A percentile compares a stretch with the other conserved stretches of the same genome.
These are phyloP conservation scores for Benthosema pterotum DNA, from an alignment of 2,797 vertebrate species.

Conservation along the genomic window DNA sequence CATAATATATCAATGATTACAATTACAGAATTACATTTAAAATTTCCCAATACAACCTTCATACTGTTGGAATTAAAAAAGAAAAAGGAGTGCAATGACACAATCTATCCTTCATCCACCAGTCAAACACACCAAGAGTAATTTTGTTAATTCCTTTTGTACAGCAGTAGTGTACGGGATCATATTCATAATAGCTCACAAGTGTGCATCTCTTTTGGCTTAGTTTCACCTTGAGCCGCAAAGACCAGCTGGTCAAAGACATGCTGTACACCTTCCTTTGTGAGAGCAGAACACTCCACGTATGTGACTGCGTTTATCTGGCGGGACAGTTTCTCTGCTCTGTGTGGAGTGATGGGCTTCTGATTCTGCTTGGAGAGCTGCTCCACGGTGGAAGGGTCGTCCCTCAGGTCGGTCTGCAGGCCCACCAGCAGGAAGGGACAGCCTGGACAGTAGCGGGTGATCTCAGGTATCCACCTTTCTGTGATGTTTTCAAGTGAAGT, in stretches of 20 bases:
- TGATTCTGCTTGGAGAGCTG: conserved; percentile 63
- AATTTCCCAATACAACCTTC: too few species aligned
- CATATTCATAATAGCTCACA: conserved; percentile 91
- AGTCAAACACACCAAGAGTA: too few species aligned
- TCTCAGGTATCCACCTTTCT: conserved; percentile 72
- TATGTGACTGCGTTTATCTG: conserved; percentile 66
- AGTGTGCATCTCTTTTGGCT: conserved; percentile 88
- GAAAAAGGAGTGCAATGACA: too few species aligned
- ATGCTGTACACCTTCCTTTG: conserved; percentile 89
- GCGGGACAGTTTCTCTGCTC: conserved; percentile 56
- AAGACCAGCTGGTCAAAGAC: conserved; percentile 90
- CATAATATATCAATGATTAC: too few species aligned
- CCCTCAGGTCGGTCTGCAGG: conserved; percentile 63
- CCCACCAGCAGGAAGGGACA: conserved; percentile 65
- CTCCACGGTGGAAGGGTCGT: conserved; percentile 58
- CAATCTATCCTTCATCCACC: too few species aligned
- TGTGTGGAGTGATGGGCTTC: conserved; percentile 56
- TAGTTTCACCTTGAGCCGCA: conserved; percentile 87
- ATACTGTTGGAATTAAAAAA: too few species aligned
- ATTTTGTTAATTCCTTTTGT: too few species aligned
- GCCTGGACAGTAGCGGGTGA: conserved; percentile 62
- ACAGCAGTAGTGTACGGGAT: too few species aligned
- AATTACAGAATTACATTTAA: too few species aligned
- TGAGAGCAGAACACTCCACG: conserved; percentile 63
- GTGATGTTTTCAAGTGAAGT: conserved; percentile 65